Evolutionary conservation across 2,113 vertebrate genomes (phyloP).

Genomic region (Tyrannus savana): DNA sequence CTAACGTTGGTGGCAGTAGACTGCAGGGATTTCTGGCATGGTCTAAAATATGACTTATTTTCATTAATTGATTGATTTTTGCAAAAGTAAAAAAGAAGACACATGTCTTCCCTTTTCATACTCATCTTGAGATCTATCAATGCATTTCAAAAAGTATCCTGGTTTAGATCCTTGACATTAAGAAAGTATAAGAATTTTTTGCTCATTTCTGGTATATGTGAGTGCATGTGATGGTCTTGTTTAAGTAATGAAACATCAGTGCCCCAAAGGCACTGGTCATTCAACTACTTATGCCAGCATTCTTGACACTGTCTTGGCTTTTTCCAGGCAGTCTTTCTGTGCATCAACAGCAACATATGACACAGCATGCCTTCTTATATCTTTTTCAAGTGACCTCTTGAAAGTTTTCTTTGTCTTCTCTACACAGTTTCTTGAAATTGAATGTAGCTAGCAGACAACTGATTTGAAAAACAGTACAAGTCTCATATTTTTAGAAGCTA

Average conservation of each 20-base stretch:
- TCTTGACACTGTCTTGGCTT: conserved; percentile 1
- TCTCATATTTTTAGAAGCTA: background rate
- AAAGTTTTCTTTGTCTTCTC: background rate
- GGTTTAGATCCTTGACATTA: background rate
- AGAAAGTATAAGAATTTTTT: background rate
- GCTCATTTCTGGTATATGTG: conserved; percentile 22
- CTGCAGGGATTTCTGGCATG: background rate
- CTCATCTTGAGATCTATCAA: background rate
- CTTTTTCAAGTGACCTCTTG: background rate
- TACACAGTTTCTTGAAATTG: background rate
- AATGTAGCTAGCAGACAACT: background rate
- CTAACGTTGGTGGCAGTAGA: background rate
- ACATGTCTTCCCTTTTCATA: background rate
- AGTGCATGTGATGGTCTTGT: conserved; percentile 48
- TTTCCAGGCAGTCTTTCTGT: background rate
- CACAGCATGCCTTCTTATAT: background rate
- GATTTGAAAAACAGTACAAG: background rate
- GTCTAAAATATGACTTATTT: background rate
- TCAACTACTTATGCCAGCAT: background rate
- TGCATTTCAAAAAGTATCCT: background rate
- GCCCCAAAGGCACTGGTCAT: conserved; percentile 47
- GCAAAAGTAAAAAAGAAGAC: background rate
- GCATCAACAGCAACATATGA: conserved; percentile 11
- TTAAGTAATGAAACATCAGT: background rate
- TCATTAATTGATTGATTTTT: background rate